Percentiles rank a stretch among this genome's conserved stretches.
phyloP scores from a whole-genome alignment of 2,113 vertebrate genomes.

The Tragulus kanchil region DNA sequence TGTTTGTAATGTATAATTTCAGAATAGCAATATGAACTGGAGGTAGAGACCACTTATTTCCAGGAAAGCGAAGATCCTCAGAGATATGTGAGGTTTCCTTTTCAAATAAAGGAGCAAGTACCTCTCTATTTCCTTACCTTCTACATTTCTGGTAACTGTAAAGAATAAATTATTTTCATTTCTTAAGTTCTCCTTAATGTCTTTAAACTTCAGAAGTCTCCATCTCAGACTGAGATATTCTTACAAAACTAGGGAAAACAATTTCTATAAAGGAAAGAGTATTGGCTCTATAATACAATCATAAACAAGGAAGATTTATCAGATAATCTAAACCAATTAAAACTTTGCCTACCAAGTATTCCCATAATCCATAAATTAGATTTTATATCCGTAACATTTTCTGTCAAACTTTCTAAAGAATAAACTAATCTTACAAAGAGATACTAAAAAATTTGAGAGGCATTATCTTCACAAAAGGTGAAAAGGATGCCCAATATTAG shows the following conservation, averaged over 20 bases:
- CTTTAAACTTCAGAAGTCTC: neutral
- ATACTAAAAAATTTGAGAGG: neutral
- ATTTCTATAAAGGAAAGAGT: neutral
- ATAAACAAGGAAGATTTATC: neutral
- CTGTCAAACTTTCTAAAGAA: neutral
- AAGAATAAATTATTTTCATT: neutral
- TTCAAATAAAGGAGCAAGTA: neutral
- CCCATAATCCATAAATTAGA: neutral
- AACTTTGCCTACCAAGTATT: neutral
- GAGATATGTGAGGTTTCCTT: neutral
- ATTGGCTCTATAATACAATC: neutral
- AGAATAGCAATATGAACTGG: neutral
- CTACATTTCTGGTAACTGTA: neutral
- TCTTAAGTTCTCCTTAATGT: neutral
- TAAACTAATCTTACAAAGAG: neutral
- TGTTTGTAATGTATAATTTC: neutral
- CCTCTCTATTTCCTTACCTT: neutral
- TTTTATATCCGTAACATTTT: neutral
- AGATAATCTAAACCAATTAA: neutral
- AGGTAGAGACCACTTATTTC: neutral
- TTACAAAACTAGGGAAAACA: neutral
- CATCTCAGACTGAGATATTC: neutral
- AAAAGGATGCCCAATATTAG: neutral
- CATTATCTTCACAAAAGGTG: neutral
- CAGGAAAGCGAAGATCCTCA: neutral